Evolutionary conservation across 2,888 invertebrate genomes (phyloP), one percentile per base, ranked within the genome.

Genomic region (Agonopterix subpropinquella): DNA sequence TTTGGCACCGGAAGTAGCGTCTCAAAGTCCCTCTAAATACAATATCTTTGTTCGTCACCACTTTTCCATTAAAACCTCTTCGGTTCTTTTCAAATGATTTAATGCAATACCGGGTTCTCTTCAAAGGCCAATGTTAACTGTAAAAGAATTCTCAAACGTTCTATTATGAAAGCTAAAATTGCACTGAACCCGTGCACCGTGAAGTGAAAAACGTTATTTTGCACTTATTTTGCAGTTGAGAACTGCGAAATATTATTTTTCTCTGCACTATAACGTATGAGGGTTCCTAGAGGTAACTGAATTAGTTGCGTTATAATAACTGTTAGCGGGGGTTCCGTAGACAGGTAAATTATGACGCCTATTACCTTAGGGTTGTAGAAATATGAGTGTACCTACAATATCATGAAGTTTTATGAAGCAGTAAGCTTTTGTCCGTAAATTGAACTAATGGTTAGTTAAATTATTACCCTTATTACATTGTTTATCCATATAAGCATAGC

Each of bases 161-260:
- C 61, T 74, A 68, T 73, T 73, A 76, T 71, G 68, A 70, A 73
- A 74, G 66, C 65, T 75, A 57, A 71, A 77, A 78, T 77, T 73
- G 70, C 70, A 66, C 59, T 61, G 61, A 68, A 75, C 67, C 69
- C 64, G 67, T 59, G 67, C 67, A 71, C 67, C 68, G 66, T 73
- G 64, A 69, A 77, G 73, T 59, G 64, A 67, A 77, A 77, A 77
- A 68, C 56, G 57, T 62, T 62, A 62, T 60, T 66, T 62, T 66
- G 49, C 41, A 47, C 36, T 49, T 47, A 47, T 52, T 59, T 57
- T 55, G 52, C 53, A 52, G 55, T 51, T 50, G 47, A 41, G 48
- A 52, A 48, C 41, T 51, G 50, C 48, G 54, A 54, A 55, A 49
- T 46, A 49, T 42, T 44, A 50, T 50, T 47, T 49, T 44, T 47